These are phyloP conservation scores for Nebria ingens DNA, from an alignment of 1,140 invertebrate genomes.

Conservation along the genomic window DNA sequence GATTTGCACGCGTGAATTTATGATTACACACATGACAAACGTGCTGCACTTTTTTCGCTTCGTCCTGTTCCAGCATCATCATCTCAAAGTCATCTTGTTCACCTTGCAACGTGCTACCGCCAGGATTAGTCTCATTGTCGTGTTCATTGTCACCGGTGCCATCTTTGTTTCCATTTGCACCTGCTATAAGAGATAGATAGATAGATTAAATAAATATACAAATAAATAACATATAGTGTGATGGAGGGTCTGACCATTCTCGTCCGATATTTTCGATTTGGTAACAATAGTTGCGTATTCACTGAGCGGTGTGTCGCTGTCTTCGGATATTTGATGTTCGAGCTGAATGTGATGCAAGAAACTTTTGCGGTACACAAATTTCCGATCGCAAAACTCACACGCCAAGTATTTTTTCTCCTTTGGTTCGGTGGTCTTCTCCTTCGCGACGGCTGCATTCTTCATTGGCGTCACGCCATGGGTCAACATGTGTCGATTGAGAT, in stretches of 20 bases:
- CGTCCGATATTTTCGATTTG: constrained; percentile 12
- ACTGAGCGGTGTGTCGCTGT: constrained; percentile 21
- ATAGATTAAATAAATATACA: too few relatives aligned
- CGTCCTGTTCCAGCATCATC: neutral
- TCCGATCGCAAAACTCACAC: constrained; percentile 35
- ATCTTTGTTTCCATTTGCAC: constrained; percentile 15
- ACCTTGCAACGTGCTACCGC: neutral
- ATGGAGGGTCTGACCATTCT: too few relatives aligned
- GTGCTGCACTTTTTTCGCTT: constrained; percentile 22
- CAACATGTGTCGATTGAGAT: constrained; percentile 27
- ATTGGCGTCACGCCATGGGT: constrained; percentile 18
- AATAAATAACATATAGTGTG: neutral
- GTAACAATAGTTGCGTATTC: constrained; percentile 13
- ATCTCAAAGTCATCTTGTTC: neutral
- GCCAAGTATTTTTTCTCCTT: constrained; percentile 25
- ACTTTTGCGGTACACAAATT: constrained; percentile 34
- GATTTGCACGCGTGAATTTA: constrained; percentile 27
- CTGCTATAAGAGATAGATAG: neutral
- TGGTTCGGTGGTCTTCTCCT: constrained; percentile 14
- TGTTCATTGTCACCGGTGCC: constrained; percentile 13
- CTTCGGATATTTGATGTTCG: constrained; percentile 32
- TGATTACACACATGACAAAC: constrained; percentile 30
- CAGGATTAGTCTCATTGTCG: constrained; percentile 6
- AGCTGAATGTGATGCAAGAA: constrained; percentile 32
- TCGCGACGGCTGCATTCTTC: neutral